Percentiles rank a stretch among this genome's conserved stretches.
Evolutionary conservation across 2,113 vertebrate species (phyloP).

Genomic region (Dicrurus megarhynchus): DNA sequence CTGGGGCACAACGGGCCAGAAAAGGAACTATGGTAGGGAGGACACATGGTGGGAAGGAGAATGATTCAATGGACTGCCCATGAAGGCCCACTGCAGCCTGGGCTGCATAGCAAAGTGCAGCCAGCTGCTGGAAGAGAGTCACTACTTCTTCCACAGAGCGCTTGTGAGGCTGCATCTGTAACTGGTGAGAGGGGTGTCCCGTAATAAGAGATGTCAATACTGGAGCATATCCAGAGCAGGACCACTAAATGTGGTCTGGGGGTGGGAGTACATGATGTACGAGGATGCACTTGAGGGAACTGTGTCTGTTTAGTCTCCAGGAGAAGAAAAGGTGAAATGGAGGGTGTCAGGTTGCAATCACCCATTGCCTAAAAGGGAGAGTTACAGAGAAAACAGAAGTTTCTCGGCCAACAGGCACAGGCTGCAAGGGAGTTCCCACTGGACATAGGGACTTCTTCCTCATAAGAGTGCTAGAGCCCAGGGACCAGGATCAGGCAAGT

Average conservation of each 20-base stretch:
- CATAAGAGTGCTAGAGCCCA: too few relatives aligned
- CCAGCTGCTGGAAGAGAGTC: neutral
- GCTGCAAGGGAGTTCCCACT: neutral
- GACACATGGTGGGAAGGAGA: neutral
- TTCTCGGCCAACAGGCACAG: neutral
- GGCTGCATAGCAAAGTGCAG: neutral
- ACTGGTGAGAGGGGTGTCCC: neutral
- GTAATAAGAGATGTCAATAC: neutral
- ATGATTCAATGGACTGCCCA: neutral
- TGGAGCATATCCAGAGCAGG: neutral
- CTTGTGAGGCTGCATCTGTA: accelerated
- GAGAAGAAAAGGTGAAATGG: neutral
- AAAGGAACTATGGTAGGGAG: neutral
- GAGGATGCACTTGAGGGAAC: neutral
- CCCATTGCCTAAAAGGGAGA: neutral
- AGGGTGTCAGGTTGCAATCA: neutral
- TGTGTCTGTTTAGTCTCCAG: neutral
- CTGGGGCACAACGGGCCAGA: neutral
- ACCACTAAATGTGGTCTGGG: neutral
- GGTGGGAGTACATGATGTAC: accelerated
- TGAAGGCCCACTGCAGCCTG: neutral
- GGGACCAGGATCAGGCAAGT: neutral
- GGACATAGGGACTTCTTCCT: neutral
- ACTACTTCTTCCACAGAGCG: neutral
- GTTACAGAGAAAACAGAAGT: neutral